These are phyloP conservation scores for Meriones unguiculatus DNA, from an alignment of 2,113 vertebrate genomes.

Conservation along the genomic window DNA sequence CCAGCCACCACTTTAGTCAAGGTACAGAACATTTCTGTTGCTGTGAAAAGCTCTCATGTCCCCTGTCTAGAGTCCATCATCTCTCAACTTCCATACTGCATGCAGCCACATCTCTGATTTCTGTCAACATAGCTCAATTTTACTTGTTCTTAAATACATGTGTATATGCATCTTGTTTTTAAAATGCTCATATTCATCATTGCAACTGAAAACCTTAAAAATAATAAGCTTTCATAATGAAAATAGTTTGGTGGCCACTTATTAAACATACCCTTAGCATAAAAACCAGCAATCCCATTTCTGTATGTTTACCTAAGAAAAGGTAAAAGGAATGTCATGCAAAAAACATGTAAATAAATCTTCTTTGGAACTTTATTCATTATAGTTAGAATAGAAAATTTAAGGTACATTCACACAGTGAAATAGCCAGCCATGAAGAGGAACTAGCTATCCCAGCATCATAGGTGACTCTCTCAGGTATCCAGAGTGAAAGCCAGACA, in stretches of 20 bases:
- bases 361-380: neutral
- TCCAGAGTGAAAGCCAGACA: neutral
- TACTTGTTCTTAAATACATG: neutral
- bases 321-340: neutral
- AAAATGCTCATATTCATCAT: conserved; percentile 7
- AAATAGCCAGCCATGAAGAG: conserved; percentile 11
- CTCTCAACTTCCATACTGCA: neutral
- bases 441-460: neutral
- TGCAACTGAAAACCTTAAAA: conserved; percentile 34
- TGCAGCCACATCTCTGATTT: neutral
- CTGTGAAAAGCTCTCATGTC: neutral
- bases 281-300: neutral
- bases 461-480: neutral
- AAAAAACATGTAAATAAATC: neutral
- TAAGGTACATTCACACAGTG: neutral
- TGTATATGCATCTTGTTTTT: neutral
- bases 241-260: neutral
- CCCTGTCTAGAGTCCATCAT: too few relatives aligned
- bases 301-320: neutral
- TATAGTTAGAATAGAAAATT: neutral
- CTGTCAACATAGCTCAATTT: neutral
- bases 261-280: conserved; percentile 17
- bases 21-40: neutral
- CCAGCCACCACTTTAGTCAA: neutral
- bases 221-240: conserved; percentile 30